Conservation (phyloP, 2,888 invertebrate genomes). For the Lamellibrachia satsuma region DNA sequence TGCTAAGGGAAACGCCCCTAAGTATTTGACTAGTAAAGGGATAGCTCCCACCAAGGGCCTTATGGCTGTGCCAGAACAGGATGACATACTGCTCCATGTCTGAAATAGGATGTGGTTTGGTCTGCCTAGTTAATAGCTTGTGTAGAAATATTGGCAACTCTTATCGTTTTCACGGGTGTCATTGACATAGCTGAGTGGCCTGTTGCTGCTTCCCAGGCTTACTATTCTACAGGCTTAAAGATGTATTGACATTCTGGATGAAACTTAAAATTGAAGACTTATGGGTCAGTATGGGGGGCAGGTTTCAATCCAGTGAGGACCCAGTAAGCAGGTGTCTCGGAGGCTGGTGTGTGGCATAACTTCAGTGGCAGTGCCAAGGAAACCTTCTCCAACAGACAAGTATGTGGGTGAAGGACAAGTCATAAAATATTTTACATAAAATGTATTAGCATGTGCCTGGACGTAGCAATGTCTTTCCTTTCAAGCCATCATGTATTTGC, state of each 20-base stretch:
- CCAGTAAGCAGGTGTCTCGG: not conserved
- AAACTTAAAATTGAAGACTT: not conserved
- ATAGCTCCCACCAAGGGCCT: not conserved
- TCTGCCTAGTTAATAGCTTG: not conserved
- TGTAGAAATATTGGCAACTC: not conserved
- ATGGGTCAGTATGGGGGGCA: not conserved
- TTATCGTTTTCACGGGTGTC: not conserved
- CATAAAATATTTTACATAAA: not conserved
- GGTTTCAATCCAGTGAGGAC: not conserved
- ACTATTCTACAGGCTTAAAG: not conserved
- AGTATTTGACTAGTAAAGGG: not conserved
- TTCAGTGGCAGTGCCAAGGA: not conserved
- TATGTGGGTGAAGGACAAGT: not conserved
- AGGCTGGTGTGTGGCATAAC: not conserved
- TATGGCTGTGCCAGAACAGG: not conserved
- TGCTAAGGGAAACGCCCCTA: not conserved
- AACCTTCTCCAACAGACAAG: not conserved
- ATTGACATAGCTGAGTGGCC: not conserved
- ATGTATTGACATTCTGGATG: conserved; percentile 9
- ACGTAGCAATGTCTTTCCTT: not conserved
- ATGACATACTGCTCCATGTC: not conserved
- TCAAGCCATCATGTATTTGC: not conserved
- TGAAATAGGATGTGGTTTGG: not conserved
- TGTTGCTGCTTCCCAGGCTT: not conserved
- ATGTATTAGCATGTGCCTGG: not conserved